Percentiles rank a stretch among this genome's conserved stretches.
Conservation (phyloP, 2,113 vertebrate species). For the Hyla sarda region DNA sequence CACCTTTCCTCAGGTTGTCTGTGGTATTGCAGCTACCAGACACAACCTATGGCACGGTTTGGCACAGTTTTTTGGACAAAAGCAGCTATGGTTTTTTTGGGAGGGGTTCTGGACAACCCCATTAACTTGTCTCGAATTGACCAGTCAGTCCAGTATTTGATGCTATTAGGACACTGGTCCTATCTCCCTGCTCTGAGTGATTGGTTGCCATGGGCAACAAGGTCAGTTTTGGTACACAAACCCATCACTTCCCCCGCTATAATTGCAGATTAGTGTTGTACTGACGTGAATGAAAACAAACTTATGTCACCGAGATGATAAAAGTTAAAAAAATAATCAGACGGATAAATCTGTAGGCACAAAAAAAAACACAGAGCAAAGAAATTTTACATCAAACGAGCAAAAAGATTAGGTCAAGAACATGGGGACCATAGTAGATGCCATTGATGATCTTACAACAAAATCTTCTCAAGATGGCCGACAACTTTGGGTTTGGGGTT, state of each 20-base stretch:
- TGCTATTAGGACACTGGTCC: neutral
- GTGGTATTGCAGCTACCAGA: too few relatives aligned
- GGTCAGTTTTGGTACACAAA: neutral
- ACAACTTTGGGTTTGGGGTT: neutral
- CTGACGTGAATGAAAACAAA: neutral
- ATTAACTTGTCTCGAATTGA: too few relatives aligned
- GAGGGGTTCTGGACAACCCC: too few relatives aligned
- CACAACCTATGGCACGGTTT: too few relatives aligned
- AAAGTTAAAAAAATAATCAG: neutral
- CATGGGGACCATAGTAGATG: neutral
- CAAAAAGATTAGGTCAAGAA: neutral
- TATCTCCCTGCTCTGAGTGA: neutral
- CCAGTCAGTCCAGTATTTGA: too few relatives aligned
- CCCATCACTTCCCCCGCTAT: neutral
- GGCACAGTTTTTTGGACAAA: too few relatives aligned
- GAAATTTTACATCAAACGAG: slow-evolving; percentile 6
- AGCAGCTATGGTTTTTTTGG: too few relatives aligned
- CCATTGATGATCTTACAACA: neutral
- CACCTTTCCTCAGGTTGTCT: too few relatives aligned
- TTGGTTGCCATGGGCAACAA: neutral
- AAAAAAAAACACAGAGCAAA: neutral
- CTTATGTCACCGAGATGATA: neutral
- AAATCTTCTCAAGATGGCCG: neutral
- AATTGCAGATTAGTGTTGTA: neutral
- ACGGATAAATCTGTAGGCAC: neutral